These are phyloP conservation scores for Xanthia togata DNA, from an alignment of 2,888 invertebrate species.

Conservation along the genomic window DNA sequence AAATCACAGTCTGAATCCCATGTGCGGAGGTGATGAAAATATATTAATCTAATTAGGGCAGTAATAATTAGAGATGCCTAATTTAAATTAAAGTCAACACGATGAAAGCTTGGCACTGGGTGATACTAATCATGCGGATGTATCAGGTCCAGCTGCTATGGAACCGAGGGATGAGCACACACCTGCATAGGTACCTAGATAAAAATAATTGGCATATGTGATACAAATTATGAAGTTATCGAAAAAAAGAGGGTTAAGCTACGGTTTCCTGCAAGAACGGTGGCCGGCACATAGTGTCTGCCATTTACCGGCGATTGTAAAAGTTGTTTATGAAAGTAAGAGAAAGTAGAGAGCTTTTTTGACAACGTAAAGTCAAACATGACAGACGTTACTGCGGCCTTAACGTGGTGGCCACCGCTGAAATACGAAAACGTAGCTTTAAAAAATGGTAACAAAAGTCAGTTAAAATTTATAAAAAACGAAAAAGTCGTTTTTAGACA, in stretches of 20 bases:
- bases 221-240: background rate
- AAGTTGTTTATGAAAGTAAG: too few species aligned
- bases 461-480: background rate
- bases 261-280: too few species aligned
- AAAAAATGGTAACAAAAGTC: background rate
- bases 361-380: too few species aligned
- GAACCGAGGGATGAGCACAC: too few species aligned
- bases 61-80: conserved; percentile 29
- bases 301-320: too few species aligned
- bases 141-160: conserved; percentile 14
- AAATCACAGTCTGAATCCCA: conserved; percentile 9
- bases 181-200: too few species aligned
- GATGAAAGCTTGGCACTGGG: conserved; percentile 48
- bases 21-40: conserved; percentile 20
- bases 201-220: background rate
- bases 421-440: too few species aligned
- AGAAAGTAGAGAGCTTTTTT: too few species aligned
- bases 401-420: too few species aligned
- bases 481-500: background rate
- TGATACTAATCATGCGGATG: conserved; percentile 23
- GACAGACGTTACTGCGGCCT: too few species aligned
- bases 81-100: conserved; percentile 13
- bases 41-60: conserved; percentile 37
- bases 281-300: too few species aligned
- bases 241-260: background rate